These are phyloP conservation scores for Hirtodrosophila alboralis DNA, from an alignment of 2,888 invertebrate genomes.

Conservation along the genomic window DNA sequence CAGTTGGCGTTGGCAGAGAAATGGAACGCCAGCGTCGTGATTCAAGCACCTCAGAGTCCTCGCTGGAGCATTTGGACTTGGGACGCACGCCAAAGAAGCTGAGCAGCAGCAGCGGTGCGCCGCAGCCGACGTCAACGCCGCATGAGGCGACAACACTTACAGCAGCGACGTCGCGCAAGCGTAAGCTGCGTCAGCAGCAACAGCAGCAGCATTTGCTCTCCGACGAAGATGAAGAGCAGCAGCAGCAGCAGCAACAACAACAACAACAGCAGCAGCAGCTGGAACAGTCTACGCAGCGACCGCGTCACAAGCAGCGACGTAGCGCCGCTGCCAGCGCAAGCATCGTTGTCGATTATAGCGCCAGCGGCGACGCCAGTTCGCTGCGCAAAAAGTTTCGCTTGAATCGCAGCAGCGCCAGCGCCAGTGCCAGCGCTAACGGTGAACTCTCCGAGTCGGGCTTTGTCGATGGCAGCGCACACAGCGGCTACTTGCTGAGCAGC, in stretches of 20 bases:
- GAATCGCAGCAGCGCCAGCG: constrained; percentile 65
- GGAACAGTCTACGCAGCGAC: constrained; percentile 49
- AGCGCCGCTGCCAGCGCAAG: constrained; percentile 53
- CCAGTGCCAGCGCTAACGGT: constrained; percentile 33
- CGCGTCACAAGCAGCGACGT: constrained; percentile 61
- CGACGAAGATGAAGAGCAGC: constrained; percentile 76
- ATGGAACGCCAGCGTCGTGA: constrained; percentile 83
- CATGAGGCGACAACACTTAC: constrained; percentile 42
- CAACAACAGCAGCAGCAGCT: constrained; percentile 30
- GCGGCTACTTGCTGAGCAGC: constrained; percentile 68
- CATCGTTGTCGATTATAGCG: constrained; percentile 74
- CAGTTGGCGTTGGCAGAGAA: constrained; percentile 45
- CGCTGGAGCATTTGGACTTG: constrained; percentile 83
- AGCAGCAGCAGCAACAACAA: constrained; percentile 21
- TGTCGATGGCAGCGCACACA: constrained; percentile 80
- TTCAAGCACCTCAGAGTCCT: constrained; percentile 84
- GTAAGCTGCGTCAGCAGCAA: constrained; percentile 51
- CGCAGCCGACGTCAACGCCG: constrained; percentile 78
- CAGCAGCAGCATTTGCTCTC: constrained; percentile 43
- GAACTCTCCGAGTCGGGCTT: constrained; percentile 82
- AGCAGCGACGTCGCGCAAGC: constrained; percentile 56
- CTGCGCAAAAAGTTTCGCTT: constrained; percentile 84
- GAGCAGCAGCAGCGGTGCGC: constrained; percentile 60
- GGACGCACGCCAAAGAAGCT: constrained; percentile 82
- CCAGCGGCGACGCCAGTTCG: constrained; percentile 66